Conservation (phyloP, 2,888 invertebrate genomes). For the Drosophila multiciliata region DNA sequence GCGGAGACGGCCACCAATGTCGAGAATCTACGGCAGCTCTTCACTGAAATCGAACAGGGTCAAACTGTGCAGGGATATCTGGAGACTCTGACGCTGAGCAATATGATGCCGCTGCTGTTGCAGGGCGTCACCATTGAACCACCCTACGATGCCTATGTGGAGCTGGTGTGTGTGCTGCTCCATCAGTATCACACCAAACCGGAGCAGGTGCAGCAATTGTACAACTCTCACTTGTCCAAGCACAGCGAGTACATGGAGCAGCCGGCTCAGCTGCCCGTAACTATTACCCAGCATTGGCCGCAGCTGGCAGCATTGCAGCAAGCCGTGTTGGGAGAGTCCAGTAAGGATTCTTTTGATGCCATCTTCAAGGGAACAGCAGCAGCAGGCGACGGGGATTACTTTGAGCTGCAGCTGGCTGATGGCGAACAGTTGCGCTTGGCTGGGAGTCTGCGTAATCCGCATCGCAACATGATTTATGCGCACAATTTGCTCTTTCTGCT, state of each 20-base stretch:
- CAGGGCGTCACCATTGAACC: constrained; percentile 77
- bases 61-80: constrained; percentile 82
- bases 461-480: constrained; percentile 80
- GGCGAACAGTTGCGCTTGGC: constrained; percentile 66
- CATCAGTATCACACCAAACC: constrained; percentile 82
- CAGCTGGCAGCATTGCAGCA: constrained; percentile 62
- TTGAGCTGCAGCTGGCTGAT: constrained; percentile 67
- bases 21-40: constrained; percentile 76
- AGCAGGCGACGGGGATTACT: constrained; percentile 11
- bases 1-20: constrained; percentile 53
- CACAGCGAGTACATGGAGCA: constrained; percentile 66
- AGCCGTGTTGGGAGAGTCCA: constrained; percentile 53
- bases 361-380: constrained; percentile 17
- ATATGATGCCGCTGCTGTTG: constrained; percentile 82
- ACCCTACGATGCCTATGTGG: constrained; percentile 84
- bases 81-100: constrained; percentile 82
- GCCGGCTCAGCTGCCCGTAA: constrained; percentile 19
- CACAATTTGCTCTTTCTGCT: constrained; percentile 78
- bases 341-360: constrained; percentile 61
- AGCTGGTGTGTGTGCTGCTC: constrained; percentile 82
- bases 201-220: constrained; percentile 65
- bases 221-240: constrained; percentile 52
- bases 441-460: constrained; percentile 66
- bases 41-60: constrained; percentile 84
- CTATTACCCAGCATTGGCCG: constrained; percentile 56